Percentiles rank a stretch among this genome's conserved stretches.
Conservation (phyloP, 2,888 invertebrate genomes). For the Chymomyza amoena region DNA sequence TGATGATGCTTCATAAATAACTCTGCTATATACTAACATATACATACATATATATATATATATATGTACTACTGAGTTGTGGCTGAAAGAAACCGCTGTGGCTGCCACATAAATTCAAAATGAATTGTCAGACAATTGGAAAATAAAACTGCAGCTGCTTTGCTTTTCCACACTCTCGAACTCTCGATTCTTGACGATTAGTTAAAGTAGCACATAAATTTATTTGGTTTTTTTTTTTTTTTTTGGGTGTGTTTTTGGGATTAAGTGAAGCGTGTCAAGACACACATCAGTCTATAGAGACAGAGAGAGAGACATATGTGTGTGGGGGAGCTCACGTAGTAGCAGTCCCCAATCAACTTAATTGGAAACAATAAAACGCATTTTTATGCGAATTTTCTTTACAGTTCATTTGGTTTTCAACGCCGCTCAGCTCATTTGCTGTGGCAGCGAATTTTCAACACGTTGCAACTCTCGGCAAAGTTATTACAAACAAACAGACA, state of each 20-base stretch:
- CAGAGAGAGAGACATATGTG: too few species aligned
- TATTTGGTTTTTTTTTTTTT: slow-evolving; percentile 30
- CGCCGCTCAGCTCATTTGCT: slow-evolving; percentile 5
- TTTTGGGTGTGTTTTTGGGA: slow-evolving; percentile 36
- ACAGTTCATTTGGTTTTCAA: slow-evolving; percentile 61
- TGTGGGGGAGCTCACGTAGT: slow-evolving; percentile 33
- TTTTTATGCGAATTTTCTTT: slow-evolving; percentile 66
- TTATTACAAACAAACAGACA: not conserved
- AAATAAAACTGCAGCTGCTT: not conserved
- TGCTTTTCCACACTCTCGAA: not conserved
- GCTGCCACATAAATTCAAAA: slow-evolving; percentile 48
- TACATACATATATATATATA: too few species aligned
- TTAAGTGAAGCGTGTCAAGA: slow-evolving; percentile 56
- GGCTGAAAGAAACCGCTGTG: not conserved
- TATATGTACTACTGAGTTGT: not conserved
- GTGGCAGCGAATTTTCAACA: slow-evolving; percentile 26
- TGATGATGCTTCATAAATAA: slow-evolving; percentile 41
- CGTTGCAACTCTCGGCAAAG: slow-evolving; percentile 14
- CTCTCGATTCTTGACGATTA: slow-evolving; percentile 46
- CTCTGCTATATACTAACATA: too few species aligned
- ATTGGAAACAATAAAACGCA: slow-evolving; percentile 69
- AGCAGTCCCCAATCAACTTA: slow-evolving; percentile 57
- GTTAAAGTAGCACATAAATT: slow-evolving; percentile 62
- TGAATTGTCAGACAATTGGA: slow-evolving; percentile 33
- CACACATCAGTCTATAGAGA: not conserved